These are phyloP conservation scores for Poecilobothrus nobilitatus DNA, from an alignment of 2,888 invertebrate species.

Conservation along the genomic window DNA sequence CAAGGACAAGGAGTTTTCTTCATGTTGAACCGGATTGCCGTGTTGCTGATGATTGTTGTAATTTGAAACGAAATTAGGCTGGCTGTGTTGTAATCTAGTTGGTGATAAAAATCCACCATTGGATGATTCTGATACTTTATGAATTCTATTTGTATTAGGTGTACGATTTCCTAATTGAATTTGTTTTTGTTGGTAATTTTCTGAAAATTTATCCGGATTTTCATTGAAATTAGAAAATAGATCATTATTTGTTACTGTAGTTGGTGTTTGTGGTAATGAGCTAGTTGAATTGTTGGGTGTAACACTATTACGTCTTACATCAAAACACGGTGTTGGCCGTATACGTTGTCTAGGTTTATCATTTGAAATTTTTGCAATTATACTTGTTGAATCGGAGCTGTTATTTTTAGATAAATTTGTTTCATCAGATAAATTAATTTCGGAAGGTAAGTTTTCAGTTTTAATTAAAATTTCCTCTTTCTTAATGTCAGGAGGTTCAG, in stretches of 20 bases:
- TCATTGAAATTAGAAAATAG: background rate
- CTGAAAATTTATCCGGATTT: background rate
- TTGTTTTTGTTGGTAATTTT: conserved; percentile 23
- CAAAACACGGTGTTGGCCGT: conserved; percentile 59
- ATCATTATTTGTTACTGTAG: background rate
- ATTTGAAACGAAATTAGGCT: background rate
- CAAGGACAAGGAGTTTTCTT: conserved; percentile 8
- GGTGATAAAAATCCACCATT: background rate
- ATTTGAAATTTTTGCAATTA: conserved; percentile 26
- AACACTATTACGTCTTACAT: conserved; percentile 55
- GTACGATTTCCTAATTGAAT: conserved; percentile 30
- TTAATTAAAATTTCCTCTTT: background rate
- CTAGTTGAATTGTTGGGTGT: background rate
- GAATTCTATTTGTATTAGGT: conserved; percentile 19
- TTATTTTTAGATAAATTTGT: background rate
- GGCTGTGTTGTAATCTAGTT: background rate
- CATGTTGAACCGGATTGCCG: background rate
- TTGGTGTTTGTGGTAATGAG: background rate
- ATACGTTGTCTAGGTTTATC: conserved; percentile 59
- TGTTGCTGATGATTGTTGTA: background rate
- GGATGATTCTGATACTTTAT: conserved; percentile 8
- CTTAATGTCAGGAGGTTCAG: background rate
- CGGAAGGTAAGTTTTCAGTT: background rate
- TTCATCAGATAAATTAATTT: background rate
- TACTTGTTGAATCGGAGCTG: background rate